Percentiles rank a stretch among this genome's conserved stretches.
Conservation (phyloP, 2,888 invertebrate species). For the Ormyrus pomaceus region DNA sequence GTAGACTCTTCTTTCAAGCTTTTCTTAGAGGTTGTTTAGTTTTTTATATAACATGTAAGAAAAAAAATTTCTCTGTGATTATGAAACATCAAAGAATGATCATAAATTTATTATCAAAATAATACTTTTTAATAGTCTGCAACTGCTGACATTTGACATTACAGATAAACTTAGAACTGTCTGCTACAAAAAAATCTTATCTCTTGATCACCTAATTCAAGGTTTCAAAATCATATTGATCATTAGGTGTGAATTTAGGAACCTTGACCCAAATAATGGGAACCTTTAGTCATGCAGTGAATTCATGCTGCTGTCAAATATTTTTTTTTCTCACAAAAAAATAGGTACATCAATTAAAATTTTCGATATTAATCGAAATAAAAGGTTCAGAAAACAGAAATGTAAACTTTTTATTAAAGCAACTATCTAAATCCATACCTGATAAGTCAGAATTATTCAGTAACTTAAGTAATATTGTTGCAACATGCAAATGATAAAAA, state of each 20-base stretch:
- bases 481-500: too few species aligned
- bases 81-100: slow-evolving; percentile 11
- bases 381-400: too few species aligned
- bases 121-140: slow-evolving; percentile 12
- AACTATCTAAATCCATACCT: too few species aligned
- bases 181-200: slow-evolving; percentile 10
- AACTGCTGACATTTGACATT: slow-evolving; percentile 40
- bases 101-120: slow-evolving; percentile 9
- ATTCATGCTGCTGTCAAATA: neutral
- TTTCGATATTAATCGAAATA: too few species aligned
- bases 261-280: too few species aligned
- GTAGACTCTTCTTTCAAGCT: neutral
- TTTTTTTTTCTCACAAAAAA: too few species aligned
- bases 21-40: neutral
- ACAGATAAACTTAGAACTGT: slow-evolving; percentile 15
- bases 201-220: slow-evolving; percentile 6
- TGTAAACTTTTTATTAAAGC: too few species aligned
- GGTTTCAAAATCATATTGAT: slow-evolving; percentile 2
- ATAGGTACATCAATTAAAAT: too few species aligned
- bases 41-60: slow-evolving; percentile 22
- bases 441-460: too few species aligned
- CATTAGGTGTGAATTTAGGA: neutral
- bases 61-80: neutral
- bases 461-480: too few species aligned
- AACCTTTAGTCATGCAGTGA: neutral